Evolutionary conservation across 2,888 invertebrate genomes (phyloP).

Genomic region (Athalia cordata): DNA sequence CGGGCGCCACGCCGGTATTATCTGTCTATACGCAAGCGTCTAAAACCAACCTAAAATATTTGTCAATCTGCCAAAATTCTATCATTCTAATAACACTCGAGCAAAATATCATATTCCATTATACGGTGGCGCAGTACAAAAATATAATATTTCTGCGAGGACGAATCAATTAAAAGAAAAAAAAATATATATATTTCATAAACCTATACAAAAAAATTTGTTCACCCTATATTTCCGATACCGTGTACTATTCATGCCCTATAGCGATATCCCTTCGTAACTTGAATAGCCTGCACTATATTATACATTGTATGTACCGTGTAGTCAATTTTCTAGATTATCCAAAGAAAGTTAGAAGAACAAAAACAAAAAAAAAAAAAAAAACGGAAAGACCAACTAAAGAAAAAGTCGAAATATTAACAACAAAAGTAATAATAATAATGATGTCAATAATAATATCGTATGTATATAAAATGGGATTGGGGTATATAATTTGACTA

Average conservation of each 20-base stretch:
- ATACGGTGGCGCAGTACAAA: neutral
- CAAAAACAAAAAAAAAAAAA: neutral
- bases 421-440: no score
- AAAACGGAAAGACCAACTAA: neutral
- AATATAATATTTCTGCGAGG: neutral
- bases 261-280: no score
- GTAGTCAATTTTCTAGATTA: neutral
- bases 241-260: neutral
- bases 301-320: no score
- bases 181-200: neutral
- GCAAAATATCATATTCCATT: neutral
- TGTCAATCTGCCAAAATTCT: constrained; percentile 67
- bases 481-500: constrained; percentile 30
- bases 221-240: neutral
- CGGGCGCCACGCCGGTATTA: neutral
- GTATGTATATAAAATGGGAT: neutral
- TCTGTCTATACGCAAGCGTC: constrained; percentile 48
- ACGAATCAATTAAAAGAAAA: no score
- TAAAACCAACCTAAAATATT: constrained; percentile 65
- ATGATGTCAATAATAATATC: no score
- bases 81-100: neutral
- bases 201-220: neutral
- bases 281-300: no score
- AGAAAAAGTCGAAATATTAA: no score
- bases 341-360: neutral